Base-by-base conservation (phyloP, 2,888 invertebrate genomes). In the Trisateles emortualis region DNA sequence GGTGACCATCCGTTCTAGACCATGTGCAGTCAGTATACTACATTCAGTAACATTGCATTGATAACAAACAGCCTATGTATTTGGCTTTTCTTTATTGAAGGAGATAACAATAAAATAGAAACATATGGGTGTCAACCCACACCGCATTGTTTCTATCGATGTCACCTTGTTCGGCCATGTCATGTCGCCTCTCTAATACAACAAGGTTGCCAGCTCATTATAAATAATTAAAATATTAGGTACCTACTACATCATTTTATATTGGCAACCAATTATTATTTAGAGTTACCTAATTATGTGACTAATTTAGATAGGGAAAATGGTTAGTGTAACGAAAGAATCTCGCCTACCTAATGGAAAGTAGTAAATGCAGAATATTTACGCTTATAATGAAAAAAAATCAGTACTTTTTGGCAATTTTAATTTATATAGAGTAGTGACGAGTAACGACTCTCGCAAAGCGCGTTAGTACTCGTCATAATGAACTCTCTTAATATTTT, bases 131-230 rank as follows among this genome's bases (percentile, higher is more conserved):
- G 53, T 56, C 61, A 49, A 57, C 83, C 85, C 75, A 84, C 85
- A 76, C 73, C 17, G 59, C 59, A 82, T 81, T 82, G 77, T 81
- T 75, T 33, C 61, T 68, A 58, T 59, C 53, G 69, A 58, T 75
- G 76, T 80, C 76, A 59, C 81, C 79, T 82, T 84, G 81, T 71
- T 78, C 66, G 56, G 52, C 52, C 49, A 48, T 58, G 61, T 64
- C 63, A 67, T 47, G 54, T 62, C 73, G 74, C 72, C 79, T 81
- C 76, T 79, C 81, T 76, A 74, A 73, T 68, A 68, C 62, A 69
- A 52, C 76, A 79, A 83, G 80, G 82, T 67, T 69, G 45, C 33
- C 52, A 62, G 48, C 61, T 72, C 57, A 71, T 71, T 67, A 68
- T 64, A 70, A 68, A 45, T 72, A 56, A 64, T 45, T 59, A 55